Evolutionary conservation across 23 tunicate genomes (phyloP), one percentile per base, ranked within the genome.

Genomic region (Halocynthia roretzi): DNA sequence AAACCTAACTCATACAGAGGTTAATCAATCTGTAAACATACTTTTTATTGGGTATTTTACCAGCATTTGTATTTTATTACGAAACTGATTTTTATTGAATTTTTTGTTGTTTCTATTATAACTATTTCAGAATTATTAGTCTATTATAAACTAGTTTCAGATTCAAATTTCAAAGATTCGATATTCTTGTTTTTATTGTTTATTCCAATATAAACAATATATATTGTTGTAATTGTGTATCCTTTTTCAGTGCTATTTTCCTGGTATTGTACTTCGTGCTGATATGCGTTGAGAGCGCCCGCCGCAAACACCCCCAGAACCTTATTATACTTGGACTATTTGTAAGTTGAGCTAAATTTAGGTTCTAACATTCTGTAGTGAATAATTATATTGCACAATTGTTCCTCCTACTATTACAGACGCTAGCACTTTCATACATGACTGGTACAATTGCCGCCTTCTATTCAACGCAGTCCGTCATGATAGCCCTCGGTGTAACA

Each of bases 371-470:
- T 58, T 58, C 4, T 58, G 63, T n/a, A 58, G 63, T 58, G 63
- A 58, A n/a, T 14, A n/a, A 58, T 58, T 14, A 58, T 58, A 58
- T 58, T 58, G 63, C 63, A 1, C 15, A 14, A 58, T 14, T 58
- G n/a, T 58, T 14, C 63, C n/a, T 58, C 15, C 5, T 83, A 6
- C 71, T 56, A 67, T 75, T 81, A 0, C 70, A 89, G 92, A 96
- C 99, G 7, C 77, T 96, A 40, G 95, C 96, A 6, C 61, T 96
- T 20, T 85, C 99, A 6, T 85, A 85, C 77, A 75, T 96, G 85
- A 86, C 93, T 20, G 99, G 96, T 10, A 83, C 93, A 12, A 89
- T 90, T 40, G 99, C 99, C 10, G 77, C 87, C 50, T 78, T 55
- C 68, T 96, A 89, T 61, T 51, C 54, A 54, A 80, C 93, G 20